These are phyloP conservation scores for Drosophila hydei DNA, from an alignment of 1,140 invertebrate genomes.

Conservation along the genomic window DNA sequence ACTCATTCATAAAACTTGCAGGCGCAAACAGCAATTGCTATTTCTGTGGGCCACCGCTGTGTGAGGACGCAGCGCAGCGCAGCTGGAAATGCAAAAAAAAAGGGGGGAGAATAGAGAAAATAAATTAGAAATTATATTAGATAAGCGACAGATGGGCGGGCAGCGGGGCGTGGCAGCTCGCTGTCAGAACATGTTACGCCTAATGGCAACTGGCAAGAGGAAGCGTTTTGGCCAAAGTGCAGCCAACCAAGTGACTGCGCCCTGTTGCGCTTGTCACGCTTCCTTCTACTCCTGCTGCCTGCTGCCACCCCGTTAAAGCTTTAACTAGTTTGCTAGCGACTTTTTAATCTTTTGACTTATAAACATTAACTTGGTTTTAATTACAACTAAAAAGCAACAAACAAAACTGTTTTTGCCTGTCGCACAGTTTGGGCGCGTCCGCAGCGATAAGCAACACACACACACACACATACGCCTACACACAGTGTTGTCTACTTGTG, in stretches of 20 bases:
- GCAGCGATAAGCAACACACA: slow-evolving; percentile 21
- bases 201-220: slow-evolving; percentile 40
- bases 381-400: slow-evolving; percentile 62
- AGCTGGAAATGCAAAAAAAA: slow-evolving; percentile 40
- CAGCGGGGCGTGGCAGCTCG: slow-evolving; percentile 1
- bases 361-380: slow-evolving; percentile 83
- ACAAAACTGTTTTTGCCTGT: slow-evolving; percentile 29
- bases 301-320: neutral
- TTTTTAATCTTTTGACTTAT: slow-evolving; percentile 50
- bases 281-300: too few species aligned
- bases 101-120: slow-evolving; percentile 22
- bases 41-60: slow-evolving; percentile 61
- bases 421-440: slow-evolving; percentile 29
- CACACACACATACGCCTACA: slow-evolving; percentile 15
- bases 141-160: slow-evolving; percentile 20
- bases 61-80: slow-evolving; percentile 54
- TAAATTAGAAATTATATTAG: slow-evolving; percentile 59
- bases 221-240: slow-evolving; percentile 25
- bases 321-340: slow-evolving; percentile 39
- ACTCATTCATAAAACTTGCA: slow-evolving; percentile 71
- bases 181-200: slow-evolving; percentile 27
- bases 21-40: slow-evolving; percentile 56
- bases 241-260: slow-evolving; percentile 21
- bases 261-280: slow-evolving; percentile 7
- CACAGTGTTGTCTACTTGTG: slow-evolving; percentile 1